Base-by-base conservation (phyloP, 2,113 vertebrate genomes). In the Protobothrops flavoviridis region DNA sequence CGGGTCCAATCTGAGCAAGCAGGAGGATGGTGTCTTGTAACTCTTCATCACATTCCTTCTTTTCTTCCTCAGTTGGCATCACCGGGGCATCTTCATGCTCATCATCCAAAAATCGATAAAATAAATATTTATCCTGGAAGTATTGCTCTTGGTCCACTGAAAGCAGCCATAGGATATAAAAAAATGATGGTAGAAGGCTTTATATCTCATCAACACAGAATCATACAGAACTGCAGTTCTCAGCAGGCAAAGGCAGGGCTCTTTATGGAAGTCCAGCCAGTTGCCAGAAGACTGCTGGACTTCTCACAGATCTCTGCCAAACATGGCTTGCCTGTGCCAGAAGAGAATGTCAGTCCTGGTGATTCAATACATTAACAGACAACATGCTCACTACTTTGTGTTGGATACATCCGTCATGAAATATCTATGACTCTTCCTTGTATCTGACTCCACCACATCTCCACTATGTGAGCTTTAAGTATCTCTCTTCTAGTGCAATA, bases 51-150 rank as follows among this genome's bases (percentile, higher is more conserved):
- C 98, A 98, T 95, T 99, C 98, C 95, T 98, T 99, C 94, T 97
- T 98, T 96, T 99, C 98, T 56, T 99, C 98, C 88, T 99, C 99
- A 0, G 97, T 98, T 88, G 98, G 99, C 88, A 98, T 94, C 74
- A 81, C 33, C 91, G 97, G 97, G 23, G 98, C 97, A 59, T 98
- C 99, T 85, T 99, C 99, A 3, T 94, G 96, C 94, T 99, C 99
- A 23, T 99, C 99, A 0, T 99, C 99, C 97, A 99, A 98, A 97
- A 99, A 99, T 91, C 99, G 99, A 96, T 99, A 99, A 97, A 99
- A 99, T 91, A 99, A 98, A 95, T 99, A 99, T 96, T 99, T 99
- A 97, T 99, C 99, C 97, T 99, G 99, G 97, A 99, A 99, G 97
- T 98, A 97, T 93, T 98, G 98, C 59, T 99, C 99, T 95, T 99